Evolutionary conservation across 1,140 invertebrate genomes (phyloP), one percentile per base, ranked within the genome.

Genomic region (Camponotus floridanus): DNA sequence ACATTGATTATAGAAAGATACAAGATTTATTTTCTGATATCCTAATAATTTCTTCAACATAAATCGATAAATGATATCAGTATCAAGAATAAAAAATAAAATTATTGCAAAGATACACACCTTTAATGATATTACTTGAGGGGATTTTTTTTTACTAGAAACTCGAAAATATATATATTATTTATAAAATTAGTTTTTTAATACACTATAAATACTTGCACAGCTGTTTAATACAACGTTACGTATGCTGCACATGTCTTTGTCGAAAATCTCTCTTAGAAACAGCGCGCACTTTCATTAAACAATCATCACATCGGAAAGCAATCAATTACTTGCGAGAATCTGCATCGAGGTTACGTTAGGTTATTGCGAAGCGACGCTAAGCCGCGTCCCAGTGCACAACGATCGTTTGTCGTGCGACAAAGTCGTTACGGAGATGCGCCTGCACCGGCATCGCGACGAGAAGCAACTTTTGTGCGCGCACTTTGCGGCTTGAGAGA

Each of bases 401-500:
- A 78, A 74, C 64, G 39, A 18, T 36, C 81, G 81, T 87, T 90
- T 86, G 88, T 90, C 88, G 64, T n/a, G 71, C 11, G 55, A 48
- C 64, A 55, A 90, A 85, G 89, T 87, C 78, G 86, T 87, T 86
- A 78, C 61, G 67, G 55, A 51, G 55, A 84, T 59, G 78, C 31
- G 48, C 21, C 76, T 78, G 45, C 61, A 61, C 42, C 74, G 78
- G 81, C 45, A 26, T 39, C 57, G 59, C 42, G 55, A 15, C 48
- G 59, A 85, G 48, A 59, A 62, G 36, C 55, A 57, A 87, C 51
- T 87, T 86, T 85, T 73, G 84, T 90, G 65, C 31, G 68, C 33
- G 76, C 74, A 87, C 76, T 87, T 80, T 85, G 85, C 76, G 80
- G 79, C 68, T 64, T 61, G 84, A 85, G 76, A 78, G 64, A 80